Evolutionary conservation across 2,113 vertebrate genomes (phyloP).

Genomic region (Solea solea): DNA sequence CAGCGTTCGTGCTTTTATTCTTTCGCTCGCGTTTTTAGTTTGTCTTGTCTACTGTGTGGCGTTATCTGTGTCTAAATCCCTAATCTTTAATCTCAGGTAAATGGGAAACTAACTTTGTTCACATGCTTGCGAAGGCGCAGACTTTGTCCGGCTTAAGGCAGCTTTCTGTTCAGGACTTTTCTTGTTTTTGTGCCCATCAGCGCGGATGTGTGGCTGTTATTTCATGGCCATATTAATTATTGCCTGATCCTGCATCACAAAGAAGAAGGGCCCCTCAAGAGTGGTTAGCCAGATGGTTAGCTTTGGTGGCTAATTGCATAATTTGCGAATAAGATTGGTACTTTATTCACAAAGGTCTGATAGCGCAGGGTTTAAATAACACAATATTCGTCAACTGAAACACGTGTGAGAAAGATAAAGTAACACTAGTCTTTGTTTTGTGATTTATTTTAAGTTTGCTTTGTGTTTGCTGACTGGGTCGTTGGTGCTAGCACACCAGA

Average conservation of each 20-base stretch:
- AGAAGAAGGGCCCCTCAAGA: slow-evolving; percentile 71
- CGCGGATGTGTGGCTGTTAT: slow-evolving; percentile 42
- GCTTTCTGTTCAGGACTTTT: not conserved
- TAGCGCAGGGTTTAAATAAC: rapidly evolving
- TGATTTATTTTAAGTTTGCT: slow-evolving; percentile 33
- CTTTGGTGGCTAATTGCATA: slow-evolving; percentile 54
- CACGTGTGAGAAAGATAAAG: not conserved
- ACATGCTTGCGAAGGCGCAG: rapidly evolving
- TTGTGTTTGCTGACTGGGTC: slow-evolving; percentile 41
- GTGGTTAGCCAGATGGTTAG: slow-evolving; percentile 67
- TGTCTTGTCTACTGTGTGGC: not conserved
- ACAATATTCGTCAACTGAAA: not conserved
- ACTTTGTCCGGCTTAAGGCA: rapidly evolving
- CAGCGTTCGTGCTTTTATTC: not conserved
- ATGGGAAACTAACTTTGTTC: not conserved
- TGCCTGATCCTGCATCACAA: slow-evolving; percentile 78
- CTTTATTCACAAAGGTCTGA: not conserved
- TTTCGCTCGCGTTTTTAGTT: not conserved
- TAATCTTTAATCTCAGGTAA: slow-evolving; percentile 11
- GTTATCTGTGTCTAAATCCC: slow-evolving; percentile 23
- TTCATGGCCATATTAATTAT: slow-evolving; percentile 75
- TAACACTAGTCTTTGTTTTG: not conserved
- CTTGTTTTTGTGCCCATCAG: not conserved
- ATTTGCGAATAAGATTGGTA: not conserved
- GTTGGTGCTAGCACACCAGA: slow-evolving; percentile 44